phyloP scores from a whole-genome alignment of 2,888 invertebrate genomes.

The Xestia sexstrigata region DNA sequence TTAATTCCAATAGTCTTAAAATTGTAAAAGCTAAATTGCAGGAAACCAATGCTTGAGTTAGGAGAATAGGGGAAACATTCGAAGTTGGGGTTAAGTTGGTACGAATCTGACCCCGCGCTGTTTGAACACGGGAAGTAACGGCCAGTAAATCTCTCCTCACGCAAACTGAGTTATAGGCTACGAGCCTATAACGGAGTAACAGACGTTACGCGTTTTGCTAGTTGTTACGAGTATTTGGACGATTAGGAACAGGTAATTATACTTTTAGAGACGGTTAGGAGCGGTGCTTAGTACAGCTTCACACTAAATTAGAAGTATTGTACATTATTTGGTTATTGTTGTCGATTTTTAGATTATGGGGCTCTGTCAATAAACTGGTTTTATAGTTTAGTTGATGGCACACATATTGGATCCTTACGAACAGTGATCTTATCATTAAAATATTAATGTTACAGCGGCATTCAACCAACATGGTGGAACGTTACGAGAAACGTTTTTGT shows the following conservation, averaged over 20 bases:
- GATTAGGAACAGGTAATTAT: slow-evolving; percentile 26
- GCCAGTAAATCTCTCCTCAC: slow-evolving; percentile 54
- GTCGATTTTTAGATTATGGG: background rate
- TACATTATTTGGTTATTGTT: slow-evolving; percentile 4
- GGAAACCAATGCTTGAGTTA: slow-evolving; percentile 36
- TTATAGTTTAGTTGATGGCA: slow-evolving; percentile 29
- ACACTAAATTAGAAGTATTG: slow-evolving; percentile 5
- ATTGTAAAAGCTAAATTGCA: slow-evolving; percentile 32
- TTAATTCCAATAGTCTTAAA: slow-evolving; percentile 14
- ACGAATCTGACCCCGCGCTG: slow-evolving; percentile 31
- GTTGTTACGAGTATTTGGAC: slow-evolving; percentile 17
- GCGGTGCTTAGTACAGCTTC: background rate
- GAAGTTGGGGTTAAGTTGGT: slow-evolving; percentile 40
- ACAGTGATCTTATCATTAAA: slow-evolving; percentile 14
- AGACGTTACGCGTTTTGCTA: slow-evolving; percentile 22
- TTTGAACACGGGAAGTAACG: slow-evolving; percentile 48
- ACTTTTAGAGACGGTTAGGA: slow-evolving; percentile 28
- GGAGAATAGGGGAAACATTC: slow-evolving; percentile 34
- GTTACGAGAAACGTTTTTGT: background rate
- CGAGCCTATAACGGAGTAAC: background rate
- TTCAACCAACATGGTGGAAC: no score
- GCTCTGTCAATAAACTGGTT: slow-evolving; percentile 20
- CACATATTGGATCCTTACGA: background rate
- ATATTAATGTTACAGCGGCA: background rate
- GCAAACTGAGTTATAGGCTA: slow-evolving; percentile 45